A percentile compares a stretch with the other conserved stretches of the same genome.
phyloP scores from a whole-genome alignment of 2,888 invertebrate genomes.

The Drosophila quasianomalipes region DNA sequence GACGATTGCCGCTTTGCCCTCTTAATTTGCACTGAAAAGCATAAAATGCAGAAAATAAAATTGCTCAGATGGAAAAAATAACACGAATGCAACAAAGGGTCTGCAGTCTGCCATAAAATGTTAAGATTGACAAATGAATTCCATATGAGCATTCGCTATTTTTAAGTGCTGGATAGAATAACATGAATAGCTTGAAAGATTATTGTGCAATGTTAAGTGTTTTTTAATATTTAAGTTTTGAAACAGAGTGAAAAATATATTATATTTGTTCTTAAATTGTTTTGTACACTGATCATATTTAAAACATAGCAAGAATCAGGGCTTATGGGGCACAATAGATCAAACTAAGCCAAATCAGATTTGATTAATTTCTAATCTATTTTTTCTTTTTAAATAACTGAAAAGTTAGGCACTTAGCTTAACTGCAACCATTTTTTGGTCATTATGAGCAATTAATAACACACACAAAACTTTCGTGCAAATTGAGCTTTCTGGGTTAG shows the following conservation, averaged over 20 bases:
- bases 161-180: background rate
- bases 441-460: background rate
- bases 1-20: constrained; percentile 26
- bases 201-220: background rate
- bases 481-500: background rate
- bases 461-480: background rate
- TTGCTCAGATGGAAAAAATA: constrained; percentile 4
- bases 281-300: background rate
- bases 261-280: too few relatives aligned
- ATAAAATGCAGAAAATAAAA: background rate
- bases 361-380: background rate
- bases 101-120: background rate
- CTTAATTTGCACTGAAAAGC: constrained; percentile 37
- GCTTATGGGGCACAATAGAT: background rate
- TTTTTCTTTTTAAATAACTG: background rate
- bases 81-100: background rate
- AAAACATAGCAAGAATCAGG: background rate
- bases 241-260: background rate
- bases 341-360: background rate
- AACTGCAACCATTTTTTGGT: background rate
- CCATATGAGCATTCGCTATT: background rate
- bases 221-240: background rate
- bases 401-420: background rate
- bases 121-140: constrained; percentile 7
- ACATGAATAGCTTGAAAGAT: background rate